Conservation (phyloP, 2,888 invertebrate species). For the Eupithecia dodoneata region DNA sequence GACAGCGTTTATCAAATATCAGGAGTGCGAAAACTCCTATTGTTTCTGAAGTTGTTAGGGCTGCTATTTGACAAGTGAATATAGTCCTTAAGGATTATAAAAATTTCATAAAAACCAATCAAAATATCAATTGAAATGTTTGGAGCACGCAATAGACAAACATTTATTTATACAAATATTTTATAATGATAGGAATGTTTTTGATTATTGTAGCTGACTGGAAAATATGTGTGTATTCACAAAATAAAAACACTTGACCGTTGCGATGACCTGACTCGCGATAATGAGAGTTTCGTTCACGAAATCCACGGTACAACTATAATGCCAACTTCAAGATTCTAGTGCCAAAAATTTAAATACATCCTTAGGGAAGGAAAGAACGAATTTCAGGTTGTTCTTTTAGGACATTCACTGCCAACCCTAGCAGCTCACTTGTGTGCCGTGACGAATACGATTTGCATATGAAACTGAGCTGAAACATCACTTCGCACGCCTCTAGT, state of each 20-base stretch:
- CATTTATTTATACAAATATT: not conserved
- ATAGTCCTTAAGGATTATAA: not conserved
- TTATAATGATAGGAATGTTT: not conserved
- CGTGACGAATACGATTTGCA: conserved; percentile 68
- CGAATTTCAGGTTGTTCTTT: conserved; percentile 1
- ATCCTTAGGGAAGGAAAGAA: not conserved
- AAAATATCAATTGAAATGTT: not conserved
- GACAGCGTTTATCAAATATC: conserved; percentile 41
- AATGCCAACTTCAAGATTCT: not conserved
- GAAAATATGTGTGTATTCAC: not conserved
- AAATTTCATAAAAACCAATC: not conserved
- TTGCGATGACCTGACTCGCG: not conserved
- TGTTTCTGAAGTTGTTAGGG: conserved; percentile 35
- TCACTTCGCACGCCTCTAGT: conserved; percentile 55
- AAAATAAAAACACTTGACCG: not conserved
- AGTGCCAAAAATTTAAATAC: not conserved
- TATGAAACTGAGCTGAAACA: conserved; percentile 63
- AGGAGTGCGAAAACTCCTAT: conserved; percentile 37
- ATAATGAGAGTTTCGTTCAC: not conserved
- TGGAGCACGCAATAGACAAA: not conserved
- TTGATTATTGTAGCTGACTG: not conserved
- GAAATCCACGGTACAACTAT: not conserved
- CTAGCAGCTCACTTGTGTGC: conserved; percentile 46
- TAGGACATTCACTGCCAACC: conserved; percentile 16
- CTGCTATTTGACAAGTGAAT: conserved; percentile 2